Evolutionary conservation across 2,113 vertebrate genomes (phyloP).

Genomic region (Aplodontia rufa): DNA sequence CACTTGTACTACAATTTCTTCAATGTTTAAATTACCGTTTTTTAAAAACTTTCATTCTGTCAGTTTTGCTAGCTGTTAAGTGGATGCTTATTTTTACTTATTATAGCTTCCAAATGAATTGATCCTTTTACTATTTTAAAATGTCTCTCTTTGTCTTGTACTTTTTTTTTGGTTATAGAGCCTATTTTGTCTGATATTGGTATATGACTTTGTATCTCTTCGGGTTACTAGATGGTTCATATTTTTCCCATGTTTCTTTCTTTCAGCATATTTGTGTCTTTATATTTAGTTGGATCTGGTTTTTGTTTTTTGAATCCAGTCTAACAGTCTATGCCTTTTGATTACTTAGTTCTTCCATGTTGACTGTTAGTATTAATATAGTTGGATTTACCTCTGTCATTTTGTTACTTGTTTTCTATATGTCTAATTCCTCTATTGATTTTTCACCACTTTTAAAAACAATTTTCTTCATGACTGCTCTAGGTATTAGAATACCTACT

Average conservation of each 20-base stretch:
- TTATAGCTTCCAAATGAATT: not conserved
- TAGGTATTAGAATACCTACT: not conserved
- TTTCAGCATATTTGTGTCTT: not conserved
- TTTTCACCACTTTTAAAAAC: not conserved
- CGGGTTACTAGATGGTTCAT: not conserved
- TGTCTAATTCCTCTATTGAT: not conserved
- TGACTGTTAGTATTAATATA: not conserved
- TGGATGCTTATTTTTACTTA: not conserved
- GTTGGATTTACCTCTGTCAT: not conserved
- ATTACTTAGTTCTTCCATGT: not conserved
- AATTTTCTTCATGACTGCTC: not conserved
- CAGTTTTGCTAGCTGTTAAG: not conserved
- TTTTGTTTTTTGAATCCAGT: not conserved
- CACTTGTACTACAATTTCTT: not conserved
- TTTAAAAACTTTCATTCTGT: not conserved
- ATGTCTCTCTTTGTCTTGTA: not conserved
- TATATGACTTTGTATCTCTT: not conserved
- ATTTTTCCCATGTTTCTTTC: not conserved
- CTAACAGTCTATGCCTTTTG: not conserved
- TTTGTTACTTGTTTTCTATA: not conserved
- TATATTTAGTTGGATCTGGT: not conserved
- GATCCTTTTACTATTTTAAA: not conserved
- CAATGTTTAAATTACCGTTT: too few relatives aligned
- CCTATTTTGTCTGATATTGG: not conserved
- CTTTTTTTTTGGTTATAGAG: not conserved